phyloP scores from a whole-genome alignment of 2,888 invertebrate species.

The Galeruca laticollis region DNA sequence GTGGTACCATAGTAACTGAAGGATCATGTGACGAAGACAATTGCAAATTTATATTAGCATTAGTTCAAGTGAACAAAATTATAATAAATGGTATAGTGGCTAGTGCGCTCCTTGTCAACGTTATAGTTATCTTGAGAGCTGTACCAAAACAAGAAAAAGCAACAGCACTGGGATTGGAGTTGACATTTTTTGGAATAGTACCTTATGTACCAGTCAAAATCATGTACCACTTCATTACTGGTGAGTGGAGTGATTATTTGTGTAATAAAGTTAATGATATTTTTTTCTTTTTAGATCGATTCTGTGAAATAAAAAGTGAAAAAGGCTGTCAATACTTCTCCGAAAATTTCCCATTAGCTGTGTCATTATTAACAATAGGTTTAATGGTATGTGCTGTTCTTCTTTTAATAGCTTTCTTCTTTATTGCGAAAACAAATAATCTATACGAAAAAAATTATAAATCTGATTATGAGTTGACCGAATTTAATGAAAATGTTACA shows the following conservation, averaged over 20 bases:
- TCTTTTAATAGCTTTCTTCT: constrained; percentile 48
- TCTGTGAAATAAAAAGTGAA: constrained; percentile 52
- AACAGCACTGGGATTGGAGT: constrained; percentile 71
- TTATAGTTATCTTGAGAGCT: constrained; percentile 70
- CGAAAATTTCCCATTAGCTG: constrained; percentile 53
- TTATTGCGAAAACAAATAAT: constrained; percentile 48
- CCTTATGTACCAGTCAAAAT: constrained; percentile 75
- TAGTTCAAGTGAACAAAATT: constrained; percentile 62
- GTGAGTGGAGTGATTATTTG: constrained; percentile 23
- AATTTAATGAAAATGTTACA: background rate
- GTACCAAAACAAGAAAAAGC: constrained; percentile 74
- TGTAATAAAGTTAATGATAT: background rate
- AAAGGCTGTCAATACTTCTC: constrained; percentile 56
- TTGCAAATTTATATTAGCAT: constrained; percentile 69
- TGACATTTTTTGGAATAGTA: constrained; percentile 70
- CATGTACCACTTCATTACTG: constrained; percentile 71
- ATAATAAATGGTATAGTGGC: constrained; percentile 59
- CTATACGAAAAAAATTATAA: constrained; percentile 38
- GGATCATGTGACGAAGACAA: constrained; percentile 70
- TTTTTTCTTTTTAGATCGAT: constrained; percentile 38
- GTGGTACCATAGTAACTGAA: constrained; percentile 65
- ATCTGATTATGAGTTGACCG: background rate
- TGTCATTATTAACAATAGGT: constrained; percentile 54
- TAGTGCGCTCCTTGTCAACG: constrained; percentile 67
- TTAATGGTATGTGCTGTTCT: constrained; percentile 54